Evolutionary conservation across 2,888 invertebrate species (phyloP).

Genomic region (Dryadula phaetusa): DNA sequence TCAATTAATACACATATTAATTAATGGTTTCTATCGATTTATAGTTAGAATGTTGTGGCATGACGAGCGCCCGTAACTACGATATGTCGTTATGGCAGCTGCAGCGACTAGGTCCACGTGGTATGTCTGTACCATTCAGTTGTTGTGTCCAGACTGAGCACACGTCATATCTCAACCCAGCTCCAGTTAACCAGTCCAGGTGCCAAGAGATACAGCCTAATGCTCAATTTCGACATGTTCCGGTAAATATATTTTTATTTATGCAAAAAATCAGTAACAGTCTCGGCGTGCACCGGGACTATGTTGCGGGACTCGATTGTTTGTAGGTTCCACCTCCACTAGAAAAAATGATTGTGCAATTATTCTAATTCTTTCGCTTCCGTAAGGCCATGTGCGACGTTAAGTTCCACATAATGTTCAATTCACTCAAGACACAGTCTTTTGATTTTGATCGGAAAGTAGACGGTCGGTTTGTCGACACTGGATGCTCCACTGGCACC

Average conservation of each 20-base stretch:
- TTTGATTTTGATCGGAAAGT: no score
- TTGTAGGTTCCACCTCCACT: no score
- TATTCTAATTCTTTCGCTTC: no score
- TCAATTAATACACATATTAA: background rate
- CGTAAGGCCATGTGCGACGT: no score
- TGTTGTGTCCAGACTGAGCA: constrained; percentile 87
- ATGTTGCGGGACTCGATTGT: no score
- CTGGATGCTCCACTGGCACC: no score
- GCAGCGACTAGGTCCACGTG: constrained; percentile 88
- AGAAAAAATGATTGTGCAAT: no score
- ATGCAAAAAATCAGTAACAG: no score
- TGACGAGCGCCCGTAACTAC: constrained; percentile 91
- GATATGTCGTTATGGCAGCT: constrained; percentile 92
- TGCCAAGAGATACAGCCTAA: constrained; percentile 88
- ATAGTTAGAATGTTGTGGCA: constrained; percentile 92
- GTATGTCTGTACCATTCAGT: constrained; percentile 87
- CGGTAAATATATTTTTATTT: constrained; percentile 66
- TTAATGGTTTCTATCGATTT: constrained; percentile 42
- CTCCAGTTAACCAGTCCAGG: constrained; percentile 87
- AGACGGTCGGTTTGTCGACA: no score
- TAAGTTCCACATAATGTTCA: no score
- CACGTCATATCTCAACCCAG: constrained; percentile 89
- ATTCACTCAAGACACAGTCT: no score
- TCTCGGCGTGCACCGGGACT: no score
- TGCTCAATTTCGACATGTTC: constrained; percentile 84